A percentile compares a stretch with the other conserved stretches of the same genome.
Evolutionary conservation across 2,113 vertebrate species (phyloP).

Genomic region (Brevimyrus niger): DNA sequence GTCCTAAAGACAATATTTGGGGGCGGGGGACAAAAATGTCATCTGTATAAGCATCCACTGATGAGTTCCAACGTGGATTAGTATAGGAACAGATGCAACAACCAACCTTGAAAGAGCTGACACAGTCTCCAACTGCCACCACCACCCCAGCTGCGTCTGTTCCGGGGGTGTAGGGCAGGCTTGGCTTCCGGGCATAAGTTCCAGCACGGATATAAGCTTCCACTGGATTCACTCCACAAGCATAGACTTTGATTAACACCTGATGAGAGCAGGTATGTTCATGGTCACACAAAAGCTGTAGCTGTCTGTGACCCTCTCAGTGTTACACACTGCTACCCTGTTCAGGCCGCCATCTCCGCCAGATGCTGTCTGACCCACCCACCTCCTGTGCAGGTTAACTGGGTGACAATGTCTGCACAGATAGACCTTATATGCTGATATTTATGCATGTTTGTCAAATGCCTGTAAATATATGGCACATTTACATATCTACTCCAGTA

Average conservation of each 20-base stretch:
- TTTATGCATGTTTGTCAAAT: neutral
- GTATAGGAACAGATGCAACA: neutral
- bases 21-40: neutral
- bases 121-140: constrained; percentile 64
- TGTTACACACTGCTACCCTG: neutral
- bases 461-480: neutral
- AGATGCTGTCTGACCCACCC: neutral
- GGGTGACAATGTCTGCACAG: neutral
- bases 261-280: constrained; percentile 35
- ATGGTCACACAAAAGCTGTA: neutral
- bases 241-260: constrained; percentile 80
- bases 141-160: constrained; percentile 74
- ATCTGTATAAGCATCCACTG: neutral
- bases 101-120: constrained; percentile 70
- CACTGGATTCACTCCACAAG: constrained; percentile 87
- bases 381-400: neutral
- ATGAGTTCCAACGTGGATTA: neutral
- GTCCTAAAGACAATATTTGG: neutral
- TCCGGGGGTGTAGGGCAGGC: constrained; percentile 79
- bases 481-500: neutral
- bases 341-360: neutral
- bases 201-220: constrained; percentile 87
- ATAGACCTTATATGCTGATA: neutral
- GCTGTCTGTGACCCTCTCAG: neutral
- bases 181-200: constrained; percentile 51